These are phyloP conservation scores for rabbit (Oryctolagus cuniculus) DNA, from an alignment of 2,113 vertebrate genomes.

Conservation along the genomic window DNA sequence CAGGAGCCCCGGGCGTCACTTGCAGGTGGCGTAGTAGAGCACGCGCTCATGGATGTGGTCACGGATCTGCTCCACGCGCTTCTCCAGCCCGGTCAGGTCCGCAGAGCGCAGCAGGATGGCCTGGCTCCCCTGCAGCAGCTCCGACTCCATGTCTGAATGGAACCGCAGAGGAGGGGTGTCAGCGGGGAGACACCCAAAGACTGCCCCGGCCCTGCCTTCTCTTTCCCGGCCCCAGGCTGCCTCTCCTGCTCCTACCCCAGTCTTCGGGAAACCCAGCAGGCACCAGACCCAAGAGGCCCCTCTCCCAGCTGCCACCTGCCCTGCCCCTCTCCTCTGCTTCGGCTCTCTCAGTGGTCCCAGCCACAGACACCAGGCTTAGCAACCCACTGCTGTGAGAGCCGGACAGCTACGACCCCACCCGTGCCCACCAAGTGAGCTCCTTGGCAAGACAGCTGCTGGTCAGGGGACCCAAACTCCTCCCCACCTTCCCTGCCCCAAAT, in stretches of 20 bases:
- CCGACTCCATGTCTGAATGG: conserved; percentile 88
- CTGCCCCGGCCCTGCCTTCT: not conserved
- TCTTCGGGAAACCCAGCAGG: not conserved
- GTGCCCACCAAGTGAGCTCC: not conserved
- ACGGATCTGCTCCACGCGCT: conserved; percentile 86
- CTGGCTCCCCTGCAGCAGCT: conserved; percentile 87
- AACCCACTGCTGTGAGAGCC: accelerated
- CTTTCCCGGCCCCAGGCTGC: not conserved
- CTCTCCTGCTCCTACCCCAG: not conserved
- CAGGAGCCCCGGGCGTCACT: conserved; percentile 67
- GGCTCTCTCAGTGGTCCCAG: not conserved
- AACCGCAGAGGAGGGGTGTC: not conserved
- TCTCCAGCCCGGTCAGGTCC: conserved; percentile 88
- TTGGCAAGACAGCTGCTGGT: not conserved
- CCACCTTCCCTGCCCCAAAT: not conserved
- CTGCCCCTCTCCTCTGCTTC: accelerated
- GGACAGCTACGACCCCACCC: not conserved
- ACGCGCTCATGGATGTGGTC: conserved; percentile 85
- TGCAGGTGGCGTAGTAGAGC: conserved; percentile 86
- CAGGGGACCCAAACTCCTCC: not conserved
- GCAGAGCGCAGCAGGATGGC: conserved; percentile 86
- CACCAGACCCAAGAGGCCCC: not conserved
- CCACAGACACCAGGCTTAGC: not conserved
- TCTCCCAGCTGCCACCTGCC: accelerated
- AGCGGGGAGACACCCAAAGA: not conserved